Percentiles rank a stretch among this genome's conserved stretches.
phyloP scores from a whole-genome alignment of 2,888 invertebrate genomes.

The Uropetala carovei region DNA sequence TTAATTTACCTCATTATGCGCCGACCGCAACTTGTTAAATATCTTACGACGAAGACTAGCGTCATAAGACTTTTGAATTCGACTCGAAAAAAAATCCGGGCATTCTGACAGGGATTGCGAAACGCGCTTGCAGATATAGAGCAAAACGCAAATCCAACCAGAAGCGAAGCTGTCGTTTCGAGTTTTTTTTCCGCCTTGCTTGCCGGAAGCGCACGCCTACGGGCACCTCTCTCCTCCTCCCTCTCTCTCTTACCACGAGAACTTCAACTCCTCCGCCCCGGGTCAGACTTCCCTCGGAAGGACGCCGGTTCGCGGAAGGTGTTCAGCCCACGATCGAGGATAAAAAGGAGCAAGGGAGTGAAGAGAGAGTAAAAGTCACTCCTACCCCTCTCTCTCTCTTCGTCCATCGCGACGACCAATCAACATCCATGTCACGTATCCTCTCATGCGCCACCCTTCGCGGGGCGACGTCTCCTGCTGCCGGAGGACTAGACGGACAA shows the following conservation, averaged over 20 bases:
- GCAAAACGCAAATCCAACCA: too few species aligned
- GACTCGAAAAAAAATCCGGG: too few species aligned
- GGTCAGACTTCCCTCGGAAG: slow-evolving; percentile 13
- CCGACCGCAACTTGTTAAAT: too few species aligned
- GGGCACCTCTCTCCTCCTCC: not conserved
- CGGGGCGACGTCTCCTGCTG: not conserved
- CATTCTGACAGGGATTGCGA: too few species aligned
- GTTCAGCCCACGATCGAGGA: not conserved
- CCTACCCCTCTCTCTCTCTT: not conserved
- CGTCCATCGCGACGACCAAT: not conserved
- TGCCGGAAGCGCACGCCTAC: slow-evolving; percentile 9
- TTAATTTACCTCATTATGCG: too few species aligned
- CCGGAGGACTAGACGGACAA: slow-evolving; percentile 3
- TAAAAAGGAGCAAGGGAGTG: not conserved
- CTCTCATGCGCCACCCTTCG: too few species aligned
- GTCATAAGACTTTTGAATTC: too few species aligned
- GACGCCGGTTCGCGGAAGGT: not conserved
- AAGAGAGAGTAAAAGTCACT: not conserved
- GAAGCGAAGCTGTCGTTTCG: too few species aligned
- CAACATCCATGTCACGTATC: slow-evolving; percentile 37
- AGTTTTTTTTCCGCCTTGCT: not conserved
- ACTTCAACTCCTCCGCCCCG: not conserved
- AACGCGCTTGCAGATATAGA: too few species aligned
- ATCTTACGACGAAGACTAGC: too few species aligned
- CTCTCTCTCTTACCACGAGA: not conserved